Evolutionary conservation across 2,113 vertebrate species (phyloP), one percentile per base, ranked within the genome.

Genomic region (Gavia stellata): DNA sequence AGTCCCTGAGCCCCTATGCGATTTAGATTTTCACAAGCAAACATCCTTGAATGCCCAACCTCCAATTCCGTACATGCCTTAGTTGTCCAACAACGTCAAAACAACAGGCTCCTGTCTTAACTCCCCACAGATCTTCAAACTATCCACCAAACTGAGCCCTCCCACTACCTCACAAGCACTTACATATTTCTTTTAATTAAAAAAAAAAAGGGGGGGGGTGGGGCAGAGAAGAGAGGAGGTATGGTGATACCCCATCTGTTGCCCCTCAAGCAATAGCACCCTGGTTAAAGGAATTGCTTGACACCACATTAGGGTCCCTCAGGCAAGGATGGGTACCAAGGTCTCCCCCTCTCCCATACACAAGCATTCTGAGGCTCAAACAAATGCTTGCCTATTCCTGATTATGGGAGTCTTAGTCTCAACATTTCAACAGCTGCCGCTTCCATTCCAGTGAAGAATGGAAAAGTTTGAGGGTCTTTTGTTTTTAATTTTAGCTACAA

Each of bases 121-220:
- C 11, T 52, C 49, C 53, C n/a, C 36, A 47, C 6, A 52, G 31
- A 53, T 29, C 40, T 73, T 84, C 40, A 52, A 78, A 40, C 7
- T 50, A 13, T 4, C 45, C 17, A 38, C 2, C 12, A 55, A 75
- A 65, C n/a, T 2, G 0, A 90, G 31, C 20, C 16, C 12, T 38
- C 5, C 12, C 6, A 40, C 29, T 38, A 40, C 20, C 17, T 53
- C 33, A 42, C 5, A 83, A 44, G 9, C 5, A 59, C 29, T 61
- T 61, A 45, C 3, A 4, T 12, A 7, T 16, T 53, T 26, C 3
- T 29, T 49, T 21, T 33, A 72, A 72, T 20, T 42, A 15, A 25
- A 49, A 31, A 8, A 47, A 29, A 21, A 14, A 13, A 18, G 0
- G 1, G 4, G 6, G 1, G 14, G 3, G 1, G 8, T 16, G 40